Percentiles rank a stretch among this genome's conserved stretches.
Conservation (phyloP, 2,888 invertebrate genomes). For the Cryptosula pallasiana region DNA sequence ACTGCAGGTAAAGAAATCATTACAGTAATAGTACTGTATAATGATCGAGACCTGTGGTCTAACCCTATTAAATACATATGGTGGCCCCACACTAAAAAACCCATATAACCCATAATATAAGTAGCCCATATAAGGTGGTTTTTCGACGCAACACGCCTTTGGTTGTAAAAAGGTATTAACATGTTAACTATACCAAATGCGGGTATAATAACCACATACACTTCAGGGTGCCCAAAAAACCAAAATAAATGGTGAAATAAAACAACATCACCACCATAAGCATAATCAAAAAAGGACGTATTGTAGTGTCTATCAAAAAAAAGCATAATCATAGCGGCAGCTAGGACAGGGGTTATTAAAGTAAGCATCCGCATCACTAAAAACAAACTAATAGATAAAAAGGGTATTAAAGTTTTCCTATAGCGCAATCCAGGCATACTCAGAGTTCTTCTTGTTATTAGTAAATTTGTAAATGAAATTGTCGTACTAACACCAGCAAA, state of each 20-base stretch:
- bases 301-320: neutral
- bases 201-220: neutral
- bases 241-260: slow-evolving; percentile 11
- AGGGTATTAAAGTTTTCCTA: neutral
- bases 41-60: neutral
- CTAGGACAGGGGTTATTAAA: neutral
- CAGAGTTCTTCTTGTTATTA: neutral
- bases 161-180: neutral
- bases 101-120: slow-evolving; percentile 2
- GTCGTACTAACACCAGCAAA: slow-evolving; percentile 1
- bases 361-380: neutral
- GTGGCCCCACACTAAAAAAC: slow-evolving; percentile 7
- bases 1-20: neutral
- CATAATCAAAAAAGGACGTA: neutral
- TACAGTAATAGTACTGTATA: slow-evolving; percentile 4
- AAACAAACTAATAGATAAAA: neutral
- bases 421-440: neutral
- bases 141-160: neutral
- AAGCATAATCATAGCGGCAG: neutral
- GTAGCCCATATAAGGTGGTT: neutral
- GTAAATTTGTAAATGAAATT: neutral
- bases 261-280: neutral
- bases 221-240: slow-evolving; percentile 10
- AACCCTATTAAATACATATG: slow-evolving; percentile 5
- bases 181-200: neutral